A percentile compares a stretch with the other conserved stretches of the same genome.
Conservation (phyloP, 53 echinoderm and acorn worm genomes). For the Glandiceps talaboti region DNA sequence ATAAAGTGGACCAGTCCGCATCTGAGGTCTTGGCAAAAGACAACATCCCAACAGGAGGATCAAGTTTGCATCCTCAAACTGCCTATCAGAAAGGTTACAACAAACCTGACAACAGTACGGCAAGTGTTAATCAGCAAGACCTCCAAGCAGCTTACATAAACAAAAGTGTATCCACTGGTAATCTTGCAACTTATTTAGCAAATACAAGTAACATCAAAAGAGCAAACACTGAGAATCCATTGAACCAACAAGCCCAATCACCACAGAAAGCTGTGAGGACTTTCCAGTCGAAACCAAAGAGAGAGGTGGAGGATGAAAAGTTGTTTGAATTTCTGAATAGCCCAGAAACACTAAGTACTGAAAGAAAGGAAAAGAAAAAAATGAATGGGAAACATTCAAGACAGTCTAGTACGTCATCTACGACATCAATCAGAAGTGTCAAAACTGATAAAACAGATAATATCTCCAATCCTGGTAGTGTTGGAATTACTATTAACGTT, state of each 20-base stretch:
- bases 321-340: slow-evolving; percentile 93
- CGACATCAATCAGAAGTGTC: slow-evolving; percentile 64
- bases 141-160: neutral
- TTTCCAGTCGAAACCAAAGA: slow-evolving; percentile 23
- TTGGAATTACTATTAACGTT: neutral
- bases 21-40: slow-evolving; percentile 35
- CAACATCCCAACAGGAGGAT: neutral
- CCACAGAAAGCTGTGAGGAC: slow-evolving; percentile 29
- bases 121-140: neutral
- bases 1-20: slow-evolving; percentile 81
- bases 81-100: neutral
- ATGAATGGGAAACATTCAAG: slow-evolving; percentile 63
- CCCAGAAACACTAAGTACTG: slow-evolving; percentile 32
- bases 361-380: slow-evolving; percentile 28
- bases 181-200: slow-evolving; percentile 69
- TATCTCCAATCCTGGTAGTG: neutral
- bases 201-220: slow-evolving; percentile 79
- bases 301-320: slow-evolving; percentile 85
- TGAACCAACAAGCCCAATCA: slow-evolving; percentile 12
- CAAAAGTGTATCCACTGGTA: slow-evolving; percentile 21
- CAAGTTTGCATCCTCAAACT: neutral
- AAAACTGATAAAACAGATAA: slow-evolving; percentile 39
- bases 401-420: slow-evolving; percentile 92
- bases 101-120: neutral
- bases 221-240: slow-evolving; percentile 58